Percentiles rank a stretch among this genome's conserved stretches.
Evolutionary conservation across 2,113 vertebrate species (phyloP).

Genomic region (Dolichotis patagonum): DNA sequence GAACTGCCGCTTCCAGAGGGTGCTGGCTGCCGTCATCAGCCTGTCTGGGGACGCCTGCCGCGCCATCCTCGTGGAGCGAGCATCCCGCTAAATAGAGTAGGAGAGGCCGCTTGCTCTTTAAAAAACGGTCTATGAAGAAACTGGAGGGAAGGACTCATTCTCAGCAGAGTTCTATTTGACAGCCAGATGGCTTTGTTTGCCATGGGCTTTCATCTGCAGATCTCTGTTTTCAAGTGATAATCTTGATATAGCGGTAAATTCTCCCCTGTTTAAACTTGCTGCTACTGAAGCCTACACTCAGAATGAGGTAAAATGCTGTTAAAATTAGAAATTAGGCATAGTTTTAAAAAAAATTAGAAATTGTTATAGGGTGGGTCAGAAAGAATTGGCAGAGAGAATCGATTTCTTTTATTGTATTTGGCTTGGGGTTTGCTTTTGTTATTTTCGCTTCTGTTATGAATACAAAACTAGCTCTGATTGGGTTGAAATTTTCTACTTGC

Average conservation of each 20-base stretch:
- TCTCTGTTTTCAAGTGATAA: neutral
- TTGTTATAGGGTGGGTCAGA: neutral
- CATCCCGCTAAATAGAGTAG: neutral
- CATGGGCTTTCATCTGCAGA: neutral
- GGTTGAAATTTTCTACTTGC: neutral
- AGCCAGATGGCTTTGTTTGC: neutral
- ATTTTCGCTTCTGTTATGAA: neutral
- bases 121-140: neutral
- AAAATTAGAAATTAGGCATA: neutral
- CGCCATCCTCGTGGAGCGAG: neutral
- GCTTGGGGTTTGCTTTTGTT: conserved; percentile 19
- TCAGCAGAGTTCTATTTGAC: neutral
- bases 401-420: neutral
- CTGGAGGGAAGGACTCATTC: neutral
- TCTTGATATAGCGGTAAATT: neutral
- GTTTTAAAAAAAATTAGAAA: conserved; percentile 15
- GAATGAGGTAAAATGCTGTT: neutral
- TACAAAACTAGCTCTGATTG: neutral
- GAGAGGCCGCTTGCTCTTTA: neutral
- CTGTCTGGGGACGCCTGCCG: neutral
- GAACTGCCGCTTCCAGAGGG: neutral
- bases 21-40: neutral
- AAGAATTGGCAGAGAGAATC: neutral
- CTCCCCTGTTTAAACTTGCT: neutral
- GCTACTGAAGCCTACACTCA: neutral